phyloP scores from a whole-genome alignment of 2,797 vertebrate species.

The Pipistrellus pipistrellus region DNA sequence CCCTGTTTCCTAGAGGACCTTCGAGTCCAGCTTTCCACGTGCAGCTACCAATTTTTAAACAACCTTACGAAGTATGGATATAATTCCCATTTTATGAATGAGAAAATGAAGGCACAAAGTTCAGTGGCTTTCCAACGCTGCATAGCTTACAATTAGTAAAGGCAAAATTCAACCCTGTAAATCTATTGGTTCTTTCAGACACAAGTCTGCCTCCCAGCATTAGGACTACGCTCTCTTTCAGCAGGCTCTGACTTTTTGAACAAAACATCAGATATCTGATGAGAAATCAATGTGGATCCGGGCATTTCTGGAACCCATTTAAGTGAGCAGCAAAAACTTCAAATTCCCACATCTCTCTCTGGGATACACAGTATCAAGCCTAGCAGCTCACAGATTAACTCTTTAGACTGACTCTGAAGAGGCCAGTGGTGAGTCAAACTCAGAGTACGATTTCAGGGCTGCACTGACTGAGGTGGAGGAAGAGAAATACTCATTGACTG shows the following conservation, averaged over 20 bases:
- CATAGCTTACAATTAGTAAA: neutral
- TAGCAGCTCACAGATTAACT: neutral
- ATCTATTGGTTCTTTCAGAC: conserved; percentile 40
- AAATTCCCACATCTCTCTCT: conserved; percentile 39
- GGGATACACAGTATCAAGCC: neutral
- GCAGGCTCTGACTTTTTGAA: neutral
- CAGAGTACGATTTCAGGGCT: neutral
- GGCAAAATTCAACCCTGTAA: neutral
- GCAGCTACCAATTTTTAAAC: conserved; percentile 18
- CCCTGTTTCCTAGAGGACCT: neutral
- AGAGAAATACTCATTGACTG: neutral
- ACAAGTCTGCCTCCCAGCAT: neutral
- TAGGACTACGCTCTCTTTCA: neutral
- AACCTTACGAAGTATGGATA: neutral
- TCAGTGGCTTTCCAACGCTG: neutral
- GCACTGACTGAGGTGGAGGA: neutral
- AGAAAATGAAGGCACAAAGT: conserved; percentile 32
- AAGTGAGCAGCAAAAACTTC: conserved; percentile 47
- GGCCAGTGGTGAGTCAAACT: conserved; percentile 21
- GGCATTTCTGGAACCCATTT: conserved; percentile 62
- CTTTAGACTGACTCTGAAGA: conserved; percentile 29
- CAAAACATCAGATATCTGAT: neutral
- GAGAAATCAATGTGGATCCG: conserved; percentile 27
- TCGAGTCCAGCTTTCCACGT: neutral
- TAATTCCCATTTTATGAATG: conserved; percentile 18